Conservation (phyloP, 1,140 invertebrate genomes). For the Hylyphantes graminicola region DNA sequence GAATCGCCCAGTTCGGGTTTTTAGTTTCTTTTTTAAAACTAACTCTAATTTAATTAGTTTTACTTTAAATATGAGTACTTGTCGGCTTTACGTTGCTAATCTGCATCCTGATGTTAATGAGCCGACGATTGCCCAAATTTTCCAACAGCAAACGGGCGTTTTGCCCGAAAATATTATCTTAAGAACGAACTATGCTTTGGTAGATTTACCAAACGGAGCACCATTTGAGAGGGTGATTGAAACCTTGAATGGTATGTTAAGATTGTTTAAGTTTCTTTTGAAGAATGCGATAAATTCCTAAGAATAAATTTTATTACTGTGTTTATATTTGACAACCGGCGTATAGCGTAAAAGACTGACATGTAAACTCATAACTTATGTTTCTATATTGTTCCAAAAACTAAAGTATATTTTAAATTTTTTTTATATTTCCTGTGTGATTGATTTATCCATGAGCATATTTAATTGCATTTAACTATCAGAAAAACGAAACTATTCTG, state of each 20-base stretch:
- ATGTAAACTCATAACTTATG: no score
- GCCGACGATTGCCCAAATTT: constrained; percentile 10
- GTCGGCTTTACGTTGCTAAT: constrained; percentile 8
- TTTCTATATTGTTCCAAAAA: no score
- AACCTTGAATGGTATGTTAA: constrained; percentile 31
- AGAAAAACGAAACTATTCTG: no score
- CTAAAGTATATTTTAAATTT: no score
- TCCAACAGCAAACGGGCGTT: constrained; percentile 41
- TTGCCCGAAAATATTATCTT: constrained; percentile 15
- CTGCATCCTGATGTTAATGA: constrained; percentile 18
- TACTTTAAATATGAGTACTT: constrained; percentile 11
- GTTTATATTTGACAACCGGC: no score
- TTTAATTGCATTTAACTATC: no score
- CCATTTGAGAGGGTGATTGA: constrained; percentile 10
- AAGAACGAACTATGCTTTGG: constrained; percentile 25
- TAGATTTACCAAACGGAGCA: constrained; percentile 17
- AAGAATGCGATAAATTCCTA: no score
- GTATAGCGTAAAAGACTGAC: no score
- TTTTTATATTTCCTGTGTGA: no score
- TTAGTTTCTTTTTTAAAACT: constrained; percentile 16
- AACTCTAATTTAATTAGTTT: not conserved
- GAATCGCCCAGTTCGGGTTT: constrained; percentile 1
- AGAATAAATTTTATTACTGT: no score
- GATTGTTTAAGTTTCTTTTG: no score
- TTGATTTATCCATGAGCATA: no score